Conservation (phyloP, 2,113 vertebrate genomes). For the human (Homo sapiens) region GRCh38 chr1:176350501-176351000, state of each 20-base stretch:
- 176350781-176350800: neutral
- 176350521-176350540: neutral
- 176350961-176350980: no score
- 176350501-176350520: neutral
- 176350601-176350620: neutral
- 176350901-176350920: no score
- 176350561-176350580: neutral
- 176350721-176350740: neutral
- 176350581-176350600: neutral
- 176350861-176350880: no score
- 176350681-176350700: neutral
- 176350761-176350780: neutral
- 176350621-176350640: neutral
- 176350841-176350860: neutral
- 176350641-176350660: neutral
- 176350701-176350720: neutral
- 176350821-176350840: neutral
- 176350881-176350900: no score
- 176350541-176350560: neutral
- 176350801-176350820: neutral
- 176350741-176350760: neutral
- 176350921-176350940: no score
- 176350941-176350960: no score
- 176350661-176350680: neutral
- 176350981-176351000: no score